These are phyloP conservation scores for Apomyelois bistriatella DNA, from an alignment of 2,888 invertebrate genomes.

Conservation along the genomic window DNA sequence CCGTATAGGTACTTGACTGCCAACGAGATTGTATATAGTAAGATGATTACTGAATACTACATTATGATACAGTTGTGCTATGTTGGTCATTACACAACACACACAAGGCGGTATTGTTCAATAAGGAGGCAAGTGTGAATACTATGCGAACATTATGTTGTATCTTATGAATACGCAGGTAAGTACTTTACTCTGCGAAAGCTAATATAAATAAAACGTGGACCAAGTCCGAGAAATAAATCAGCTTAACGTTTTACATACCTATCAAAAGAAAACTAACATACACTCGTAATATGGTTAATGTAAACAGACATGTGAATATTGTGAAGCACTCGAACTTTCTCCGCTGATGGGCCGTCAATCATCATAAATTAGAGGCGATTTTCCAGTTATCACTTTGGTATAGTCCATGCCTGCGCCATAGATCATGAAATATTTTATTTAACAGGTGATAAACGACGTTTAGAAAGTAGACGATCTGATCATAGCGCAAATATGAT, in stretches of 20 bases:
- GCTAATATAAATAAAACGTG: conserved; percentile 31
- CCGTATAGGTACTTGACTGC: too few relatives aligned
- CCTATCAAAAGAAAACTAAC: conserved; percentile 39
- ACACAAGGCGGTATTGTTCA: too few relatives aligned
- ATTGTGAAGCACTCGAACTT: conserved; percentile 65
- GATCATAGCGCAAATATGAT: conserved; percentile 9
- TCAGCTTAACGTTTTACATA: conserved; percentile 28
- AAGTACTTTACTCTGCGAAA: conserved; percentile 23
- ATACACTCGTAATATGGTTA: conserved; percentile 43
- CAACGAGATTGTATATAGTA: too few relatives aligned
- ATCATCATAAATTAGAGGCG: conserved; percentile 64
- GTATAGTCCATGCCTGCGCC: conserved; percentile 32
- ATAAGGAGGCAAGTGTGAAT: too few relatives aligned
- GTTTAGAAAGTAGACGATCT: conserved; percentile 15
- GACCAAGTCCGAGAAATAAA: conserved; percentile 26
- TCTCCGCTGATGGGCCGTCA: conserved; percentile 69
- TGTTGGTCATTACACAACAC: too few relatives aligned
- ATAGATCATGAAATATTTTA: conserved; percentile 23
- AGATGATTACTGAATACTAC: too few relatives aligned
- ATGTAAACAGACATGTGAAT: conserved; percentile 63
- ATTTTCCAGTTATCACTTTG: conserved; percentile 64
- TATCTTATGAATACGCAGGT: conserved; percentile 6
- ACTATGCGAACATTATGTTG: too few relatives aligned
- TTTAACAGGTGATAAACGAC: conserved; percentile 18
- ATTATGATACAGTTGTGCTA: too few relatives aligned